These are phyloP conservation scores for Lobophora halterata DNA, from an alignment of 2,888 invertebrate genomes.

Conservation along the genomic window DNA sequence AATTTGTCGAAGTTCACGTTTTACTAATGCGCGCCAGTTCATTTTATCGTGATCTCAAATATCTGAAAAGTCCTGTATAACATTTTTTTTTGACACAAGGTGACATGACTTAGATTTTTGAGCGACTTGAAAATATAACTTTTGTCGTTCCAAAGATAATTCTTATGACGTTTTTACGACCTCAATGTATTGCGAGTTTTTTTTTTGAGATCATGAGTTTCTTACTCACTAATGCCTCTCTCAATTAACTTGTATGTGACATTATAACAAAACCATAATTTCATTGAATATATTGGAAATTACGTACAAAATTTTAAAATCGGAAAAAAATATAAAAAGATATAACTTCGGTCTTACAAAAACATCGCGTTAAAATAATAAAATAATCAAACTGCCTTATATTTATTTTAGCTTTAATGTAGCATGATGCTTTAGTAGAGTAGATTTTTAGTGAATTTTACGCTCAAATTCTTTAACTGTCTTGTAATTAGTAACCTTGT, in stretches of 20 bases:
- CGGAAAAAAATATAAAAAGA: conserved; percentile 1
- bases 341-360: conserved; percentile 6
- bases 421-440: conserved; percentile 20
- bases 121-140: too few relatives aligned
- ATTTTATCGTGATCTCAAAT: conserved; percentile 19
- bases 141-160: too few relatives aligned
- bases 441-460: too few relatives aligned
- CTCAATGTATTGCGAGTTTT: too few relatives aligned
- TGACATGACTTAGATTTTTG: too few relatives aligned
- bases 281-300: conserved; percentile 6
- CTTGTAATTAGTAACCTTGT: too few relatives aligned
- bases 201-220: conserved; percentile 14
- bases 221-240: conserved; percentile 14
- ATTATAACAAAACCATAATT: conserved; percentile 11
- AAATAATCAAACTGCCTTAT: conserved; percentile 6
- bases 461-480: too few relatives aligned
- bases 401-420: conserved; percentile 13
- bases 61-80: too few relatives aligned
- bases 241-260: conserved; percentile 10
- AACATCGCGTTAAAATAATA: conserved; percentile 6
- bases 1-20: conserved; percentile 19
- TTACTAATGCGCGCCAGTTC: conserved; percentile 21
- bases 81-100: too few relatives aligned
- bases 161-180: too few relatives aligned
- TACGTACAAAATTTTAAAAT: conserved; percentile 3